Evolutionary conservation across 2,113 vertebrate genomes (phyloP).

Genomic region (Nipponia nippon): DNA sequence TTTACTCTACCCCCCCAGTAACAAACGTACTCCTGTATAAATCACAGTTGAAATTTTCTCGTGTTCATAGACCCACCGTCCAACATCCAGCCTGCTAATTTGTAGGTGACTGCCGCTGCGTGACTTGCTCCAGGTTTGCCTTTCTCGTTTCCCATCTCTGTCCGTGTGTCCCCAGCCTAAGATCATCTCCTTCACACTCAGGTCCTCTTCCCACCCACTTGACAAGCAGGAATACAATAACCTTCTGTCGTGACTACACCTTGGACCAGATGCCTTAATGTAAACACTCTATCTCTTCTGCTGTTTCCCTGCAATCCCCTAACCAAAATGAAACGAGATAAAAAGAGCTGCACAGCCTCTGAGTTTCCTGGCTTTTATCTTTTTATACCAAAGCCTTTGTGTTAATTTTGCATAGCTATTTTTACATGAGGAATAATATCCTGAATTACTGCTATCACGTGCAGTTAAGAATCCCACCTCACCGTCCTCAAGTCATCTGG

Average conservation of each 20-base stretch:
- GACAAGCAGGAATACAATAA: not conserved
- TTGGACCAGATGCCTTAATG: constrained; percentile 23
- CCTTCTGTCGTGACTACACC: constrained; percentile 2
- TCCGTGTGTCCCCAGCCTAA: not conserved
- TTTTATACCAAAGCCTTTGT: constrained; percentile 59
- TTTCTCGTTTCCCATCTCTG: not conserved
- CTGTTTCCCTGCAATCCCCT: not conserved
- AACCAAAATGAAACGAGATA: constrained; percentile 36
- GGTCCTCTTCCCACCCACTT: not conserved
- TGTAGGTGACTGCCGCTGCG: accelerated
- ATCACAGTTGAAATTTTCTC: not conserved
- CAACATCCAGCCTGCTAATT: not conserved
- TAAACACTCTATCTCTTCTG: constrained; percentile 28
- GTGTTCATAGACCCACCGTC: accelerated
- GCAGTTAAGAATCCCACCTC: constrained; percentile 54
- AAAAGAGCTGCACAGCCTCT: constrained; percentile 39
- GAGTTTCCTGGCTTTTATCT: constrained; percentile 63
- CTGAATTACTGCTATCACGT: constrained; percentile 50
- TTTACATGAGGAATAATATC: constrained; percentile 55
- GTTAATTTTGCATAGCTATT: constrained; percentile 64
- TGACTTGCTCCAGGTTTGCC: not conserved
- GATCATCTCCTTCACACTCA: not conserved
- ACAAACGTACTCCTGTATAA: not conserved
- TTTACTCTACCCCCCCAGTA: not conserved
- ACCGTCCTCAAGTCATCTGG: constrained; percentile 60